A percentile compares a stretch with the other conserved stretches of the same genome.
Evolutionary conservation across 2,113 vertebrate species (phyloP).

Genomic region (Saimiri boliviensis): DNA sequence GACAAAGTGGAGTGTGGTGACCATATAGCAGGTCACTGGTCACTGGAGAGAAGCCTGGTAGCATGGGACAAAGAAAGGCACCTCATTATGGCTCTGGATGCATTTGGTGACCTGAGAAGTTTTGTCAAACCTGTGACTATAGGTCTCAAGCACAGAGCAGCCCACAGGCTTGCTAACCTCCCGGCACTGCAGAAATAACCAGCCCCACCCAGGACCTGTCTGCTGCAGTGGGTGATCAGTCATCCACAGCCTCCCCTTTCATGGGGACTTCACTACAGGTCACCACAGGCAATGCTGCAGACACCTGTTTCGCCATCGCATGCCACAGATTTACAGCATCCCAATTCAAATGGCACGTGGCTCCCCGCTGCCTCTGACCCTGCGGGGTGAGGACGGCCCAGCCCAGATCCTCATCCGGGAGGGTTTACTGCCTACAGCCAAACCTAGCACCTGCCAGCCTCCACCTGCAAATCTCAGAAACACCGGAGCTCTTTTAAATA

Average conservation of each 20-base stretch:
- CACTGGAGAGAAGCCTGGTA: neutral
- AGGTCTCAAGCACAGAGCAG: neutral
- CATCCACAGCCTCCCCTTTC: neutral
- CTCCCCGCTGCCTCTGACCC: neutral
- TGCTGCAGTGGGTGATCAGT: too few species aligned
- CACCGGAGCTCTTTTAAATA: neutral
- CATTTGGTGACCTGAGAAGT: neutral
- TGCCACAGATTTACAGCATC: neutral
- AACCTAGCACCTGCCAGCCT: neutral
- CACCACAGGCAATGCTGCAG: neutral
- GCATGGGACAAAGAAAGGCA: neutral
- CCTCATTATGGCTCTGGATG: neutral
- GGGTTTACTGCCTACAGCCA: neutral
- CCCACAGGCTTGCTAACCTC: neutral
- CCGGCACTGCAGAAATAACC: neutral
- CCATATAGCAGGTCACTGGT: too few species aligned
- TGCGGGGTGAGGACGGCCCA: fast-evolving
- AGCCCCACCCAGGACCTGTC: too few species aligned
- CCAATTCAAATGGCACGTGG: too few species aligned
- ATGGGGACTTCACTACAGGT: neutral
- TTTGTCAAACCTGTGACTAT: neutral
- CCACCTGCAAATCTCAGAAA: neutral
- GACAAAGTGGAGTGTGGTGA: too few species aligned
- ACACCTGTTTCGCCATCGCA: neutral
- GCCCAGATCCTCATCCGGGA: neutral